Evolutionary conservation across 1,140 invertebrate genomes (phyloP).

Genomic region (Mamestra configurata): DNA sequence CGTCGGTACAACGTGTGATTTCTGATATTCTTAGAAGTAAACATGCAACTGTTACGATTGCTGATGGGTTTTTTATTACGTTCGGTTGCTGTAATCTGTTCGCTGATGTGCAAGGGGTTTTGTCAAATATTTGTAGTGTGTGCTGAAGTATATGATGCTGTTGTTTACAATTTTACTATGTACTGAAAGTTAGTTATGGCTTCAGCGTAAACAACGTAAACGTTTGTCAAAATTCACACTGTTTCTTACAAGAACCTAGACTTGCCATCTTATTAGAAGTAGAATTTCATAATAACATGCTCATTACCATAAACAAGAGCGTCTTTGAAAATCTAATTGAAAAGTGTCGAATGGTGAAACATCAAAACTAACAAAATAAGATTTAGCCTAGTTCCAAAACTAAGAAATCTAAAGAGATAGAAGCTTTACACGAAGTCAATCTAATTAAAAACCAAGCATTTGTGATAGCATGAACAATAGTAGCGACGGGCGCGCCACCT

Average conservation of each 20-base stretch:
- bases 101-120: not conserved
- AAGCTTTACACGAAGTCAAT: slow-evolving; percentile 64
- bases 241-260: not conserved
- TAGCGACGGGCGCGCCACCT: slow-evolving; percentile 72
- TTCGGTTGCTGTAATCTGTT: slow-evolving; percentile 57
- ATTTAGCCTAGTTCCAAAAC: not conserved
- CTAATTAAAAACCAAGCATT: slow-evolving; percentile 53
- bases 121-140: slow-evolving; percentile 7
- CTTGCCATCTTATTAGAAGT: not conserved
- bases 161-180: not conserved
- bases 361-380: not conserved
- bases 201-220: not conserved
- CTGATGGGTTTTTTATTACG: slow-evolving; percentile 39
- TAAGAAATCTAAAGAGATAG: not conserved
- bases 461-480: slow-evolving; percentile 1
- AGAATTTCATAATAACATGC: no score
- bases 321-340: not conserved
- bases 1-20: slow-evolving; percentile 72
- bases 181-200: not conserved
- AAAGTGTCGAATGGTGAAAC: not conserved
- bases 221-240: not conserved
- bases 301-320: no score
- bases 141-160: not conserved
- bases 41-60: slow-evolving; percentile 59
- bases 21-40: slow-evolving; percentile 76